Evolutionary conservation across 2,888 invertebrate genomes (phyloP), one percentile per base, ranked within the genome.

Genomic region (Ichneumon xanthorius): DNA sequence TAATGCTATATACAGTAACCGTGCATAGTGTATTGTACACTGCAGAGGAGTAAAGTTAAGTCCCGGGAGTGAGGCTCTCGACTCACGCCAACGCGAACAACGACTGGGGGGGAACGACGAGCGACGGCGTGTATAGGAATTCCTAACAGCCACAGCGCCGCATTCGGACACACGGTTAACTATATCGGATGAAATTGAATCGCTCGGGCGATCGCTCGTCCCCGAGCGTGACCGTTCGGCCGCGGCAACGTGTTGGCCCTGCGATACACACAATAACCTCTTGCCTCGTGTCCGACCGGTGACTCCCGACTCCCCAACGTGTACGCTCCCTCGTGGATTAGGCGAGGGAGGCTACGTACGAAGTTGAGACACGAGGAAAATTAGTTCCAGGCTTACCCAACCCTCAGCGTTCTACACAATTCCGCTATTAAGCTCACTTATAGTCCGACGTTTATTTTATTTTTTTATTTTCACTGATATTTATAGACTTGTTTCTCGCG

Each of bases 21-120:
- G 50, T 50, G 58, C 22, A 63, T 16, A 61, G 33, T 48, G 61
- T 70, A 48, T 45, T 61, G 55, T 61, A 79, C 33, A 61, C 33
- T 45, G 58, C 30, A 70, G 22, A 61, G 16, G 19, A 67, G 63
- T 50, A 40, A 77, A 77, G 53, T 77, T 55, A 40, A 67, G 77
- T 77, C 77, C 50, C 55, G 77, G 40, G 76, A 61, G 65, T 9
- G 65, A 77, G 50, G 67, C 65, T 68, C 77, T 77, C 77, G 67
- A 77, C 77, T 77, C 68, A 77, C 55, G 65, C 77, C 67, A 55
- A 68, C 67, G 67, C 77, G 55, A 48, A 77, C 77, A 40, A 55
- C 67, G 53, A 55, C 77, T 45, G 45, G 3, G 37, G 37, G 37
- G 37, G 45, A 16, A 16, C 26, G 55, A 77, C 67, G 77, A 14